Evolutionary conservation across 2,797 vertebrate species (phyloP).

Genomic region (Alca torda): DNA sequence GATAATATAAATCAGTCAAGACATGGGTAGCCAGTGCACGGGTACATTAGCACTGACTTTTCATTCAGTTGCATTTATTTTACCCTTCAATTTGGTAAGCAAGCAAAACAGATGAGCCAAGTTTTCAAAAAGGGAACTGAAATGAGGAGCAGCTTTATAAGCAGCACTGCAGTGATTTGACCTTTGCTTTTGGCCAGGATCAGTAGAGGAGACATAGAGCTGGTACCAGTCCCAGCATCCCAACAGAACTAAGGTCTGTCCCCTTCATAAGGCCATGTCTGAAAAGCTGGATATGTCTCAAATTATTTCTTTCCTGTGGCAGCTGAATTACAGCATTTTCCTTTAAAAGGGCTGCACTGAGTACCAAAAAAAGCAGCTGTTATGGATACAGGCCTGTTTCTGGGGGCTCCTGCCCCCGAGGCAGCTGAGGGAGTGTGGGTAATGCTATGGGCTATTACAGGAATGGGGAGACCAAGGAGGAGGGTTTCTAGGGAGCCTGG

Average conservation of each 20-base stretch:
- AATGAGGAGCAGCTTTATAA: neutral
- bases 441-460: neutral
- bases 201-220: neutral
- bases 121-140: neutral
- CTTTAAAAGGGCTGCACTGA: neutral
- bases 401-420: accelerated
- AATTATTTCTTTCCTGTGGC: neutral
- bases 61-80: neutral
- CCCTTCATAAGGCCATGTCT: neutral
- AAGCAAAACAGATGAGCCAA: neutral
- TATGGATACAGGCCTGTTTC: neutral
- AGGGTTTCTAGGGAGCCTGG: neutral
- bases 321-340: neutral
- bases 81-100: neutral
- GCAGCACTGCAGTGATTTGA: neutral
- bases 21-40: too few species aligned
- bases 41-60: neutral
- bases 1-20: neutral
- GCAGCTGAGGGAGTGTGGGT: neutral
- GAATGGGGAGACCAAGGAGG: accelerated
- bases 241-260: neutral
- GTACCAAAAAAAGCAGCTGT: neutral
- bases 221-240: neutral
- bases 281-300: neutral
- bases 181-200: neutral